Evolutionary conservation across 2,113 vertebrate genomes (phyloP), one percentile per base, ranked within the genome.

Genomic region (Lagopus leucura): DNA sequence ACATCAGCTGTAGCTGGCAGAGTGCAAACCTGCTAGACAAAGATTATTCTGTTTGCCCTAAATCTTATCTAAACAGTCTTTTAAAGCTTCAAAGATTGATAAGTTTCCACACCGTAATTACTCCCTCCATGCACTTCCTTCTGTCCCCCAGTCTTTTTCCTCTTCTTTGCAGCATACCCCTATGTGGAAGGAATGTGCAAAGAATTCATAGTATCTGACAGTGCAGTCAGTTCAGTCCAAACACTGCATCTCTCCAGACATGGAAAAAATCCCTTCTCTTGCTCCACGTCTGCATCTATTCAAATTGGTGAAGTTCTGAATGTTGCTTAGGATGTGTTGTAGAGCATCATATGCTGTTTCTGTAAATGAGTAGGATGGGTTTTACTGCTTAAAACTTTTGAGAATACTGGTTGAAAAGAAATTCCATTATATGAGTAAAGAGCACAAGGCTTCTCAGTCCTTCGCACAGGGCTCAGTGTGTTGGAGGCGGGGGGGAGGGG

Each of bases 31-130:
- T 91, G 60, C 87, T 38, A 67, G 78, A 83, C 79, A 32, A 89
- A 89, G 90, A 91, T 91, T 73, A 28, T 67, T 36, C 76, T 97
- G 72, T 95, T 95, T 95, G 89, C 91, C 32, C 75, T 78, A 22
- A 48, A 52, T 88, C 91, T 95, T 95, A 83, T 94, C 93, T 92
- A 48, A 95, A 85, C 64, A 88, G 75, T 40, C 52, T 88, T 91
- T 74, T 88, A 79, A 71, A 91, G 72, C 79, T 86, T 86, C 65
- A n/a, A 3, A 77, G 61, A 78, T 40, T 58, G 85, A 11, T 91
- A 88, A 89, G 25, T 89, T 96, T 94, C 72, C 65, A 55, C 32
- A 85, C 38, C 0, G 0, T 69, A 70, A 4, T 77, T 60, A 2
- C 20, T 77, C 75, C 67, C 47, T 77, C 55, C 6, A 8, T 64